Base-by-base conservation (phyloP, 2,888 invertebrate genomes). In the Pyrrhopygopsis socrates region DNA sequence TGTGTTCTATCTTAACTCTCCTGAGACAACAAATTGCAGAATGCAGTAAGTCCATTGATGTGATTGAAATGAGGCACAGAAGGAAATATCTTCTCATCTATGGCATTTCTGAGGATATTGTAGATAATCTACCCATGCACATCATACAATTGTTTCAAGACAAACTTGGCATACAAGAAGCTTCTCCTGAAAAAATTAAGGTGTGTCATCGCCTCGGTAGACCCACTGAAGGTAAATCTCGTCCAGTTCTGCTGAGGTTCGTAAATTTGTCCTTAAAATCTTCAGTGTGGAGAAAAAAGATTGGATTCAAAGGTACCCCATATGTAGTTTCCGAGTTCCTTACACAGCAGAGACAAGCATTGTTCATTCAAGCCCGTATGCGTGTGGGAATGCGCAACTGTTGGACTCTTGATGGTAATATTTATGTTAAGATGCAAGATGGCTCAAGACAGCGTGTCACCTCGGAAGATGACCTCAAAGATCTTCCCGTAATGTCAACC, bases 201-300 rank as follows among this genome's bases (percentile, higher is more conserved):
- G 54, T 27, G 2, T 74, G 74, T 60, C 74, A 74, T 20, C 73
- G 73, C 2, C 73, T 73, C 30, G 73, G 73, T 1, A 9, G 1
- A 9, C 27, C 22, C 29, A 5, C 9, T 15, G 58, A 74, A 3
- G 73, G 58, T 11, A 74, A 34, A 18, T 34, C 29, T 13, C 73
- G 73, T 58, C 73, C 73, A 1, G 58, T 74, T 0, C 45, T 74
- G 0, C 20, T 74, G 13, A 54, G 60, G 0, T 74, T 74, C 11
- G 27, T 9, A 6, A 60, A 60, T 2, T 5, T 60, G 6, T 38
- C 74, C 3, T 4, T 9, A 11, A 34, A 58, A 9, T 75, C 75
- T 29, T 9, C 75, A n/a, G 29, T 75, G 1, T 75, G 75, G 75
- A 75, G 22, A 24, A 75, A 75, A 29, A 75, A 75, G 20, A 13